Conservation (phyloP, 2,888 invertebrate species). For the Bursaphelenchus okinawaensis region DNA sequence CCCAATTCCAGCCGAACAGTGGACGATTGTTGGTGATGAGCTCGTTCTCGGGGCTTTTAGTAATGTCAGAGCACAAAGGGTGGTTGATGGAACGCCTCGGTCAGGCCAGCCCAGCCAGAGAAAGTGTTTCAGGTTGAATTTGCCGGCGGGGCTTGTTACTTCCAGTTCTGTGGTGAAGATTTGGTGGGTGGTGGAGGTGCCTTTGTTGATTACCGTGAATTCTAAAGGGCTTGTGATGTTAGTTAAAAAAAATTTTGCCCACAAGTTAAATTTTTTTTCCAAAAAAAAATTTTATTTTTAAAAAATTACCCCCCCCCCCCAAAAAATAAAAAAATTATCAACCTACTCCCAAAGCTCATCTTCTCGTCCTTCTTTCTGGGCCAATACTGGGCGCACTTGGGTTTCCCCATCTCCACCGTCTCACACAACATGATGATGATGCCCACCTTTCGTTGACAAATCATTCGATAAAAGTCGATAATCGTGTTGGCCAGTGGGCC, state of each 20-base stretch:
- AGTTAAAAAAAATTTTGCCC: too few species aligned
- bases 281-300: too few species aligned
- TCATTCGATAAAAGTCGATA: conserved; percentile 28
- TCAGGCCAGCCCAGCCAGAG: conserved; percentile 22
- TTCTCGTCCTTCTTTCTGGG: conserved; percentile 17
- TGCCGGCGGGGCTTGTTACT: not conserved
- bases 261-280: too few species aligned
- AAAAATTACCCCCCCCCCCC: too few species aligned
- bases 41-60: conserved; percentile 10
- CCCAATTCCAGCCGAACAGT: conserved; percentile 24
- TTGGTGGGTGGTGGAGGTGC: too few species aligned
- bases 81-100: conserved; percentile 13
- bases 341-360: not conserved
- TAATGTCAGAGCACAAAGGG: conserved; percentile 15
- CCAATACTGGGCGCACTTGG: conserved; percentile 29
- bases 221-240: too few species aligned
- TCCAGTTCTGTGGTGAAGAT: not conserved
- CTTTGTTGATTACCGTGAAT: too few species aligned
- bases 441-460: conserved; percentile 22
- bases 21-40: conserved; percentile 18
- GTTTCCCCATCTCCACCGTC: conserved; percentile 16
- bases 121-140: conserved; percentile 5
- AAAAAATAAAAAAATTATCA: too few species aligned
- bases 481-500: conserved; percentile 25
- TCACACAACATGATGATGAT: conserved; percentile 27